Base-by-base conservation (phyloP, 2,113 vertebrate genomes). In the Tympanuchus pallidicinctus region DNA sequence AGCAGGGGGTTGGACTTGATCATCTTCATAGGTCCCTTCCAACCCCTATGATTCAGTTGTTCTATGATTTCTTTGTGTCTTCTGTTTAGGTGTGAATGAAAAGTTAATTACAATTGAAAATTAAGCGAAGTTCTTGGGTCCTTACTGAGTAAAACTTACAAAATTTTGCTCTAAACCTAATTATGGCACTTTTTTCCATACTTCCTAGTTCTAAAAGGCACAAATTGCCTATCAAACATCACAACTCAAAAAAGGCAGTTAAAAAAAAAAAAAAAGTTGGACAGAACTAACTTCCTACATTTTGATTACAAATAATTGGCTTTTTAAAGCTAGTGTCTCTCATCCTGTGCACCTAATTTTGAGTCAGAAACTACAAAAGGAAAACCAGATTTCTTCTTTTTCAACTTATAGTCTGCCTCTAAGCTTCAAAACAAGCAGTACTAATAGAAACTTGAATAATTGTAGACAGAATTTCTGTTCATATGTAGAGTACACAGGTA, bases 261-360 rank as follows among this genome's bases (percentile, higher is more conserved):
- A 38, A 38, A 38, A 38, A 38, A 38, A 38, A 38, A 38, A 38
- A 38, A 65, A 87, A 79, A 91, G 8, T 4, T 72, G 40, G 20
- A 4, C 60, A 20, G 40, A 34, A 45, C 36, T 60, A 8, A 21
- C 34, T 75, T 4, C 1, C 32, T 69, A 34, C 3, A 1, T 50
- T 78, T 85, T 69, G 6, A 7, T 76, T 27, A 38, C 20, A 13
- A 13, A 7, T 48, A 32, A 60, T 18, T 25, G 36, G 11, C 9
- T 5, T 43, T 85, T 73, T 72, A 82, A 75, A 75, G 43, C 16
- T 14, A 34, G 8, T 1, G 1, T 54, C 11, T 45, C 12, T 73
- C 59, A 69, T 69, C 11, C 28, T 0, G 0, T 21, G 13, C n/a
- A 7, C 52, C 42, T 66, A 25, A 1, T 17, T 30, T 81, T 63